Evolutionary conservation across 2,797 vertebrate genomes (phyloP).

Genomic region (Lindbergichthys nudifrons): DNA sequence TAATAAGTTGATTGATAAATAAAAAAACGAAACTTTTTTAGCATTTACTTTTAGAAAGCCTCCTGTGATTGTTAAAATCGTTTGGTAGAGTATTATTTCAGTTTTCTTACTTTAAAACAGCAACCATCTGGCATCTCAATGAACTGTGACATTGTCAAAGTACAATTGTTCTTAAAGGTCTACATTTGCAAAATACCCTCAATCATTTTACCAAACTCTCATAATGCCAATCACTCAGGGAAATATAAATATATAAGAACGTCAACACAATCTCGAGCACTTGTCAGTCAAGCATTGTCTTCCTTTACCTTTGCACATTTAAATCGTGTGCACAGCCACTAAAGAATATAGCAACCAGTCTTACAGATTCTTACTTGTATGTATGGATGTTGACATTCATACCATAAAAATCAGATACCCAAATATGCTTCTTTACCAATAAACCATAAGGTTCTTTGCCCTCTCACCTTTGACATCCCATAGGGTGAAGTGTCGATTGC

Average conservation of each 20-base stretch:
- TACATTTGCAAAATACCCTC: slow-evolving; percentile 7
- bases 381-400: too few species aligned
- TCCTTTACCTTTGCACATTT: not conserved
- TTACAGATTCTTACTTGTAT: not conserved
- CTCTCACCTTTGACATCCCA: slow-evolving; percentile 93
- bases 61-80: slow-evolving; percentile 7
- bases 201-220: slow-evolving; percentile 17
- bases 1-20: slow-evolving; percentile 24
- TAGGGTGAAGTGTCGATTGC: slow-evolving; percentile 92
- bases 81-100: not conserved
- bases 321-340: not conserved
- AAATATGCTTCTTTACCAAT: not conserved
- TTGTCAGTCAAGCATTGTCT: not conserved
- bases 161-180: not conserved
- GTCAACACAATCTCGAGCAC: not conserved
- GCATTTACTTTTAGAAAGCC: slow-evolving; percentile 5
- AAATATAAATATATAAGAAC: slow-evolving; percentile 8
- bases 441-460: not conserved
- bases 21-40: not conserved
- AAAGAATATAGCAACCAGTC: not conserved
- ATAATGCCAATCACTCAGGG: not conserved
- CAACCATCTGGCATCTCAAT: slow-evolving; percentile 39
- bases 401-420: not conserved
- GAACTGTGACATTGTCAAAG: not conserved
- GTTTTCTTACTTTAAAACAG: slow-evolving; percentile 3